A percentile compares a stretch with the other conserved stretches of the same genome.
Conservation (phyloP, 2,797 vertebrate genomes). For the Acestrorhynchus altus region DNA sequence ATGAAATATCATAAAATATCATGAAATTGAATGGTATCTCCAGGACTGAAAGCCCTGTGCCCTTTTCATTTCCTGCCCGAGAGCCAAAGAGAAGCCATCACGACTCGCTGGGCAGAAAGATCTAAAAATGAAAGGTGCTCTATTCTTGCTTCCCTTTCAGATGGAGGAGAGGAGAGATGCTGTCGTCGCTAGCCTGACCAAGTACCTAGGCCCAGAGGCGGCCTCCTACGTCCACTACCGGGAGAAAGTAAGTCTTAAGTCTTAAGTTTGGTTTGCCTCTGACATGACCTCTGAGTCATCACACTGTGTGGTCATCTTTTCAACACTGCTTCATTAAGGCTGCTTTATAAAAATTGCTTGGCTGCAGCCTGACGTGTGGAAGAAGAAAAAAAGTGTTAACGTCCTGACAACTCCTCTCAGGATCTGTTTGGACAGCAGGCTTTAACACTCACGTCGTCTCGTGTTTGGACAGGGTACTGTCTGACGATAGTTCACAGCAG, state of each 20-base stretch:
- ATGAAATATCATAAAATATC: too few species aligned
- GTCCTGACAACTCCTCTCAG: constrained; percentile 1
- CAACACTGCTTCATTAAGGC: background rate
- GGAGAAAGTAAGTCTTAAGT: constrained; percentile 78
- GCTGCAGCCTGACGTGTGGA: too few species aligned
- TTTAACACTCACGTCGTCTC: background rate
- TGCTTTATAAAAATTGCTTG: constrained; percentile 7
- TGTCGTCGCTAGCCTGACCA: constrained; percentile 73
- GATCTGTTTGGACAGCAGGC: background rate
- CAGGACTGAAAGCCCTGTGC: background rate
- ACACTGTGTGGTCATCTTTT: background rate
- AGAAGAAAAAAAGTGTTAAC: background rate
- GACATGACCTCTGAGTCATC: constrained; percentile 34
- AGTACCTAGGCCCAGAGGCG: constrained; percentile 77
- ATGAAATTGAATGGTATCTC: too few species aligned
- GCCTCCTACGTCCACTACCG: constrained; percentile 76
- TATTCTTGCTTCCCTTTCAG: constrained; percentile 62
- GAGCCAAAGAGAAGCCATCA: background rate
- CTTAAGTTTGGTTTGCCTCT: background rate
- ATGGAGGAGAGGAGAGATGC: constrained; percentile 69
- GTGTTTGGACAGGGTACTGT: background rate
- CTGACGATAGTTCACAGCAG: background rate
- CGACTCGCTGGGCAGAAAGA: constrained; percentile 13
- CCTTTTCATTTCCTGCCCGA: background rate
- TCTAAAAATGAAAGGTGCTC: constrained; percentile 23